Base-by-base conservation (phyloP, 2,888 invertebrate species). In the Aplocera efformata region DNA sequence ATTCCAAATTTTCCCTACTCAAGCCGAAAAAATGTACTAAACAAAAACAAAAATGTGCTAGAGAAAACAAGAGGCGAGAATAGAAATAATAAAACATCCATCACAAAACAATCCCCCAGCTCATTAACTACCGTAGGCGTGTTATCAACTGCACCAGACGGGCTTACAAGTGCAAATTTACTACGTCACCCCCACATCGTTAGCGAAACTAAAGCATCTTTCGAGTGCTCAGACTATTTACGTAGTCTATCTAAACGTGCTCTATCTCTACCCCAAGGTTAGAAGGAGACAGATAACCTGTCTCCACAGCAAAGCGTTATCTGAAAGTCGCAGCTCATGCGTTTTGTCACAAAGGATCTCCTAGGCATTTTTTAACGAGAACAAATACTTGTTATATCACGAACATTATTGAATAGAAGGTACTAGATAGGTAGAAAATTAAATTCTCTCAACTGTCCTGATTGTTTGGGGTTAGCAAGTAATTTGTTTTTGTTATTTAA, bases 101-200 rank as follows among this genome's bases (percentile, higher is more conserved):
- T 28, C 11, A 21, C 10, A 39, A 32, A 29, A 38, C 37, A 32
- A 10, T 17, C 31, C 38, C 39, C 44, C 32, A 32, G 34, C 39
- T 44, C 44, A 40, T 44, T 44, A 44, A 25, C 37, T 32, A 39
- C 26, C 25, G 9, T 30, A 30, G 20, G 25, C 8, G 9, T 32
- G 28, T 29, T 36, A 44, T 44, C 39, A 40, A 44, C 44, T 34
- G 22, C 25, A 26, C 26, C 48, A 50, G 53, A 50, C 50, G 35
- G 40, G 42, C 46, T 43, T 37, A 33, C 50, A 30, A 48, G 52
- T 44, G 52, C 48, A 52, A 57, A 58, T 64, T 55, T 50, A 54
- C 48, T 48, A 42, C 61, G 58, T 59, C 70, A 61, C 63, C 72
- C 64, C 60, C 50, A 63, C 63, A 46, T 71, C 67, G 67, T 72